These are phyloP conservation scores for Drosophila neocordata DNA, from an alignment of 1,140 invertebrate species.

Conservation along the genomic window DNA sequence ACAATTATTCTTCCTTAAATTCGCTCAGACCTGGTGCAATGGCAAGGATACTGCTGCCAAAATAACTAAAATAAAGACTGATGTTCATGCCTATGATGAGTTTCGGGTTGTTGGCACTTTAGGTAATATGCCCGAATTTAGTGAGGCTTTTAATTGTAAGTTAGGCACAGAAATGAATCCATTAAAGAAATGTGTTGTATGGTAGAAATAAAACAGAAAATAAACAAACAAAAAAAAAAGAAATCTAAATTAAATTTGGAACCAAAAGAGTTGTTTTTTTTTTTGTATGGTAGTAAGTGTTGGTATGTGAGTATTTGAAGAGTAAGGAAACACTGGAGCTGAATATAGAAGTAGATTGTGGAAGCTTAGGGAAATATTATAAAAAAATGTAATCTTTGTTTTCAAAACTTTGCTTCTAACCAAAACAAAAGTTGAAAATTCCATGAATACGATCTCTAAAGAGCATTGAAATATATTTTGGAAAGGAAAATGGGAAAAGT, in stretches of 20 bases:
- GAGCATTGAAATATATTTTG: too few species aligned
- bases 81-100: conserved; percentile 82
- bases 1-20: conserved; percentile 85
- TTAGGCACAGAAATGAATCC: conserved; percentile 87
- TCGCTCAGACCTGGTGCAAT: conserved; percentile 85
- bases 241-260: background rate
- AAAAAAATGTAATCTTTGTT: too few species aligned
- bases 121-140: conserved; percentile 87
- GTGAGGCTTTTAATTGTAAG: conserved; percentile 86
- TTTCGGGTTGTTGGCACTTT: conserved; percentile 87
- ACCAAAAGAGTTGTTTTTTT: background rate
- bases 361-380: too few species aligned
- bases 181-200: conserved; percentile 85
- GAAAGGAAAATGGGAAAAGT: too few species aligned
- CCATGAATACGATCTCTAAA: too few species aligned
- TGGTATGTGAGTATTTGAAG: too few species aligned
- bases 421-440: too few species aligned
- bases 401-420: too few species aligned
- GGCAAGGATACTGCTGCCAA: conserved; percentile 82
- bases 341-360: too few species aligned
- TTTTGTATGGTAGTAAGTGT: background rate
- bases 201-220: conserved; percentile 56
- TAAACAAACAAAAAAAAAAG: conserved; percentile 33
- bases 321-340: too few species aligned
- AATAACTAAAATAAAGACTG: conserved; percentile 65